Base-by-base conservation (phyloP, 2,797 vertebrate species). In the Anabacerthia variegaticeps region DNA sequence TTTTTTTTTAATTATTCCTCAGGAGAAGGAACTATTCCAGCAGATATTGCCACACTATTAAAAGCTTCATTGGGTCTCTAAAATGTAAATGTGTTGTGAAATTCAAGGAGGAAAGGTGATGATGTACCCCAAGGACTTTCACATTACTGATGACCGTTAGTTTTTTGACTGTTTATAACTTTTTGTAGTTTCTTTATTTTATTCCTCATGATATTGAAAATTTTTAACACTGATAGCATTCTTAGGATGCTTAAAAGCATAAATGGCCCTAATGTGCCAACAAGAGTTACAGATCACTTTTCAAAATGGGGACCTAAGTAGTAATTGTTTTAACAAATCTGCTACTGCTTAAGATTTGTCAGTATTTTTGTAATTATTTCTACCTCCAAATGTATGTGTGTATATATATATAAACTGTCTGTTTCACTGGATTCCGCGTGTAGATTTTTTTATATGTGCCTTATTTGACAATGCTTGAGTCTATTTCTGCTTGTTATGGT, bases 21-120 rank as follows among this genome's bases (percentile, higher is more conserved):
- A 99, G 99, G 98, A 96, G 98, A 99, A 95, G 99, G 98, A 58
- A 96, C 95, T 88, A 98, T 99, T 96, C 98, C 99, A 87, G 98
- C 99, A 96, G 99, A 99, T 96, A 99, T 99, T 98, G 99, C 99
- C 30, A 98, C 99, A 1, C 97, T 99, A 94, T 96, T 99, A 59
- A 99, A 99, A 98, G 98, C 98, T 27, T 99, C 99, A 4, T 97
- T 99, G 96, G 99, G 99, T 95, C 98, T 99, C 96, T 99, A 97
- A 99, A 87, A 44, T 88, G 51, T 80, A 91, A 69, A 83, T 61
- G 49, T 21, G 27, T 56, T 94, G 44, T 39, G 66, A 65, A 85
- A 75, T 71, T 93, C 48, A 78, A 75, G 86, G 91, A 82, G 89
- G 84, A 95, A 88, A 85, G 59, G 65, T 95, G 92, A 95, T 95